phyloP scores from a whole-genome alignment of 2,888 invertebrate species.

The Dione juno region DNA sequence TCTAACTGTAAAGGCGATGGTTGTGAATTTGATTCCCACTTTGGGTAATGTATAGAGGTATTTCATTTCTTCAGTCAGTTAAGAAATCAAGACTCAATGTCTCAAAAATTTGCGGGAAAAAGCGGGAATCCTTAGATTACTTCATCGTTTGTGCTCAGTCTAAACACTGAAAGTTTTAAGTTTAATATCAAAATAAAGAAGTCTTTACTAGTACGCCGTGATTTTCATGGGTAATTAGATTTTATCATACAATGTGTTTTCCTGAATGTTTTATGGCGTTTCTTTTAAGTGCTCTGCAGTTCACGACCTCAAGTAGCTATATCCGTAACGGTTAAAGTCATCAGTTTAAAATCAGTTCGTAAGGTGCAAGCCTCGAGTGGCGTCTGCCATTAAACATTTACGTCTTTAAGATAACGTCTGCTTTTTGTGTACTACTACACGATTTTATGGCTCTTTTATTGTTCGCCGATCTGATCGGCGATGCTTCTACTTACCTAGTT shows the following conservation, averaged over 20 bases:
- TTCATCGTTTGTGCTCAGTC: background rate
- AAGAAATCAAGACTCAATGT: no score
- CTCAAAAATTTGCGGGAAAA: no score
- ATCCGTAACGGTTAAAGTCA: conserved; percentile 75
- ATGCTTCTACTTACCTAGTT: conserved; percentile 62
- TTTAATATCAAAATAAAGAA: conserved; percentile 9
- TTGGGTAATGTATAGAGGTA: no score
- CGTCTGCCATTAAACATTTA: conserved; percentile 77
- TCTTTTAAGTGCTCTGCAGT: conserved; percentile 61
- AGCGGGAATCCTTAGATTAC: background rate
- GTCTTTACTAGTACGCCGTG: conserved; percentile 24
- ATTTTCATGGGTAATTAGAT: conserved; percentile 41
- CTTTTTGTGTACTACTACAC: conserved; percentile 72
- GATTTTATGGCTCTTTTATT: conserved; percentile 77
- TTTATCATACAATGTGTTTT: conserved; percentile 41
- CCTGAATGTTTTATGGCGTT: conserved; percentile 42
- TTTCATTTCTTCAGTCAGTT: no score
- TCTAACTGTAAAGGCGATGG: no score
- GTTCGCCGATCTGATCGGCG: conserved; percentile 68
- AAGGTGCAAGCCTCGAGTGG: conserved; percentile 62
- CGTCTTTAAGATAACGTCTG: conserved; percentile 73
- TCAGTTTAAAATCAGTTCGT: conserved; percentile 77
- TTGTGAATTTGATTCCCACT: no score
- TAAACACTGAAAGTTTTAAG: background rate
- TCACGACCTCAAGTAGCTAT: conserved; percentile 71